Percentiles rank a stretch among this genome's conserved stretches.
phyloP scores from a whole-genome alignment of 1,140 invertebrate genomes.

The Macrocentrus cingulum region DNA sequence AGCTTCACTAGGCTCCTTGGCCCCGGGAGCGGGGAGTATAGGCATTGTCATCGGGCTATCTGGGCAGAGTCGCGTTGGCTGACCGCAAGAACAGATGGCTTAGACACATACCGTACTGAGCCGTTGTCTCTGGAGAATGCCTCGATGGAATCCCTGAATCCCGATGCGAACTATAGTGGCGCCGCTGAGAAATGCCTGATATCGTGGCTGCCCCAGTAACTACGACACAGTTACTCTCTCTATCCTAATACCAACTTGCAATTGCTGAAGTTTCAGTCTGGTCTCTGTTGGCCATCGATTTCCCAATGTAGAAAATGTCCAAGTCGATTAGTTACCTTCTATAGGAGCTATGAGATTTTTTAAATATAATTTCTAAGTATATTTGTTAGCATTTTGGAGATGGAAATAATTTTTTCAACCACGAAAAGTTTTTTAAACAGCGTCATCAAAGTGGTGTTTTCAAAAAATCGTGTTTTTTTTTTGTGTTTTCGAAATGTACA shows the following conservation, averaged over 20 bases:
- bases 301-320: too few relatives aligned
- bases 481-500: too few relatives aligned
- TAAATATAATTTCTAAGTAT: too few relatives aligned
- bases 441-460: too few relatives aligned
- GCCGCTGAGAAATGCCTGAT: constrained; percentile 26
- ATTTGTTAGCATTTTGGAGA: too few relatives aligned
- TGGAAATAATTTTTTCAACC: too few relatives aligned
- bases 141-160: constrained; percentile 44
- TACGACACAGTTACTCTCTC: background rate
- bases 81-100: constrained; percentile 20
- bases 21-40: background rate
- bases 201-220: constrained; percentile 8
- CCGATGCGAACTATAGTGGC: constrained; percentile 26
- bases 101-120: constrained; percentile 23
- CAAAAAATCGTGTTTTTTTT: too few relatives aligned
- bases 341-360: too few relatives aligned
- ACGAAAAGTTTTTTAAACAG: too few relatives aligned
- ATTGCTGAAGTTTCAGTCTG: background rate
- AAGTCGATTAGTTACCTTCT: too few relatives aligned
- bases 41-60: background rate
- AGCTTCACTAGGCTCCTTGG: constrained; percentile 13
- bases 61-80: background rate
- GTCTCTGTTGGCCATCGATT: too few relatives aligned
- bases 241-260: background rate
- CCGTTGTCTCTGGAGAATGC: constrained; percentile 44